These are phyloP conservation scores for Odontocolon sp. DNA, from an alignment of 2,888 invertebrate species.

Conservation along the genomic window DNA sequence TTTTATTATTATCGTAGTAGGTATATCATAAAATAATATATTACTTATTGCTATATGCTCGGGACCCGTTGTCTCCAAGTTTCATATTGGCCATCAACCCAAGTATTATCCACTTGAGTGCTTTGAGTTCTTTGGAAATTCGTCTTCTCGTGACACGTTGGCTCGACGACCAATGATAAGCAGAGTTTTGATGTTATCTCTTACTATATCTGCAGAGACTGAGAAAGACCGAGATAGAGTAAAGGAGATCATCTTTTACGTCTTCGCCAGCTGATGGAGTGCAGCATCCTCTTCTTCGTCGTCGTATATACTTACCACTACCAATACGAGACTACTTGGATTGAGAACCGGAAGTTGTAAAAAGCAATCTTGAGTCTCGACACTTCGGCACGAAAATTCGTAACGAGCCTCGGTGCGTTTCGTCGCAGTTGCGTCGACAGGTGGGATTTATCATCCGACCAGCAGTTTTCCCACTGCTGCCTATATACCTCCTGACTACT, in stretches of 20 bases:
- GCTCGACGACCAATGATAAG: background rate
- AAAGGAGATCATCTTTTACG: conserved; percentile 54
- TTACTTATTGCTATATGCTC: background rate
- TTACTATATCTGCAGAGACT: conserved; percentile 9
- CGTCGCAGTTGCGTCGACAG: conserved; percentile 68
- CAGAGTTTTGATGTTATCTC: background rate
- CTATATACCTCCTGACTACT: conserved; percentile 1
- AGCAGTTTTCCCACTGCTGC: conserved; percentile 48
- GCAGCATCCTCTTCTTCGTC: conserved; percentile 2
- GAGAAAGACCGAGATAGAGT: conserved; percentile 1
- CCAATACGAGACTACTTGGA: background rate
- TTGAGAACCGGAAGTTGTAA: conserved; percentile 64
- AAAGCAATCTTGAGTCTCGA: conserved; percentile 69
- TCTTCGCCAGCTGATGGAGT: conserved; percentile 59
- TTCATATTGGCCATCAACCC: background rate
- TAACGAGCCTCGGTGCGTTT: conserved; percentile 54
- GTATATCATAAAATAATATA: background rate
- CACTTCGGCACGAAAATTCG: conserved; percentile 59
- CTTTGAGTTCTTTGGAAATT: background rate
- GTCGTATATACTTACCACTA: background rate
- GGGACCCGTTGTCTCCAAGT: too few species aligned
- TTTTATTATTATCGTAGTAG: too few species aligned
- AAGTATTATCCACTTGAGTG: background rate
- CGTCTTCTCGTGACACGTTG: background rate
- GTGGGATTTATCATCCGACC: conserved; percentile 75